These are phyloP conservation scores for Mustela lutreola DNA, from an alignment of 2,113 vertebrate species.

Conservation along the genomic window DNA sequence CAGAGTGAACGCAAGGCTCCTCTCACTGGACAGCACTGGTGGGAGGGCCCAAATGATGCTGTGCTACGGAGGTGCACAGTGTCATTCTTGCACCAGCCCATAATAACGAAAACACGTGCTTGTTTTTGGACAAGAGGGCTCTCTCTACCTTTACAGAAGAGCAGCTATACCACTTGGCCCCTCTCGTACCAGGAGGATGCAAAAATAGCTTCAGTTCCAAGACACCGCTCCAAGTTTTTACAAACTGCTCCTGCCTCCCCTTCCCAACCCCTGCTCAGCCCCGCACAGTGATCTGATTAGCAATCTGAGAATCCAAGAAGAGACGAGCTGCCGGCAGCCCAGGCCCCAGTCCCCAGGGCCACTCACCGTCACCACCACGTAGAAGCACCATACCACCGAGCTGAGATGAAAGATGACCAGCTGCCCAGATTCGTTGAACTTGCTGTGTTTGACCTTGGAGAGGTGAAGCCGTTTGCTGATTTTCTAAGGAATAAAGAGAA, in stretches of 20 bases:
- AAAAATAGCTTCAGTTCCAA: background rate
- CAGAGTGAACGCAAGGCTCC: background rate
- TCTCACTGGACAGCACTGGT: background rate
- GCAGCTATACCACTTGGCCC: no score
- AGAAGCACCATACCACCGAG: conserved; percentile 95
- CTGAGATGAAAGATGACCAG: conserved; percentile 96
- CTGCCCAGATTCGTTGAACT: conserved; percentile 98
- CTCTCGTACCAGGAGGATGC: background rate
- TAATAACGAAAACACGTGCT: background rate
- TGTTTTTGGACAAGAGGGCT: background rate
- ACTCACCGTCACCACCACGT: conserved; percentile 94
- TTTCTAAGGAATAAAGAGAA: conserved; percentile 89
- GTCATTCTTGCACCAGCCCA: background rate
- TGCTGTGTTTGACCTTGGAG: conserved; percentile 98
- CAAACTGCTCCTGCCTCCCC: background rate
- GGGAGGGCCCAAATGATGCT: background rate
- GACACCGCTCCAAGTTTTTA: background rate
- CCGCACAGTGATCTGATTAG: background rate
- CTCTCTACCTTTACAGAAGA: background rate
- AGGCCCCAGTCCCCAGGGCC: background rate
- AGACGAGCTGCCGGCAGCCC: fast-evolving
- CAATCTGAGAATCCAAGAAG: background rate
- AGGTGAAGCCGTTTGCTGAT: conserved; percentile 98
- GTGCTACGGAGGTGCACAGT: fast-evolving
- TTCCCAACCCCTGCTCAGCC: background rate